A percentile compares a stretch with the other conserved stretches of the same genome.
phyloP scores from a whole-genome alignment of 2,797 vertebrate genomes.

The Threskiornis aethiopicus region DNA sequence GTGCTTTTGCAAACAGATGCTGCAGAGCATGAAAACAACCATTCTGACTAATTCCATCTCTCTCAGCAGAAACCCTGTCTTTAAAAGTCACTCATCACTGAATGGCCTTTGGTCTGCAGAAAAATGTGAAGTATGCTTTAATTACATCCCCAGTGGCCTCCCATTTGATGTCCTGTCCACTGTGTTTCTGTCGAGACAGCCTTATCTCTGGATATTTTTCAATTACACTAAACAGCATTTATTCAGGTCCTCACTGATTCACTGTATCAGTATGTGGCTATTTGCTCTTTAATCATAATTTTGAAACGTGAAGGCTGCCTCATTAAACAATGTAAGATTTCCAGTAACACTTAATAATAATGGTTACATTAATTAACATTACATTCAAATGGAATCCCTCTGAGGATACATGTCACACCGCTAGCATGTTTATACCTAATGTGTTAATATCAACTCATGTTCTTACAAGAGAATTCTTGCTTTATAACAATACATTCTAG shows the following conservation, averaged over 20 bases:
- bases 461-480: conserved; percentile 28
- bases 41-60: conserved; percentile 51
- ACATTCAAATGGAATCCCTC: conserved; percentile 49
- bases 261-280: background rate
- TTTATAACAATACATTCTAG: background rate
- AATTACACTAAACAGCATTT: conserved; percentile 40
- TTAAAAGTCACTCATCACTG: conserved; percentile 61
- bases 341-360: background rate
- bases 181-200: conserved; percentile 57
- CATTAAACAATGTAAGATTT: conserved; percentile 58
- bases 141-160: conserved; percentile 59
- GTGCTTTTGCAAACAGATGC: conserved; percentile 35
- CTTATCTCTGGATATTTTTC: conserved; percentile 66
- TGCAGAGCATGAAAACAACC: conserved; percentile 53
- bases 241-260: conserved; percentile 37
- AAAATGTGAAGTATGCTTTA: conserved; percentile 68
- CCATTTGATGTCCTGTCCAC: conserved; percentile 46
- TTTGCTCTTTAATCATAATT: background rate
- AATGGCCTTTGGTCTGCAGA: conserved; percentile 44
- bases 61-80: conserved; percentile 35
- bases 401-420: background rate
- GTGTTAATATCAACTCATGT: background rate
- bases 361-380: conserved; percentile 56
- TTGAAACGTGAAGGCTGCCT: conserved; percentile 57
- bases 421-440: background rate